phyloP scores from a whole-genome alignment of 2,797 vertebrate genomes.

The Acanthurus leucopareius region DNA sequence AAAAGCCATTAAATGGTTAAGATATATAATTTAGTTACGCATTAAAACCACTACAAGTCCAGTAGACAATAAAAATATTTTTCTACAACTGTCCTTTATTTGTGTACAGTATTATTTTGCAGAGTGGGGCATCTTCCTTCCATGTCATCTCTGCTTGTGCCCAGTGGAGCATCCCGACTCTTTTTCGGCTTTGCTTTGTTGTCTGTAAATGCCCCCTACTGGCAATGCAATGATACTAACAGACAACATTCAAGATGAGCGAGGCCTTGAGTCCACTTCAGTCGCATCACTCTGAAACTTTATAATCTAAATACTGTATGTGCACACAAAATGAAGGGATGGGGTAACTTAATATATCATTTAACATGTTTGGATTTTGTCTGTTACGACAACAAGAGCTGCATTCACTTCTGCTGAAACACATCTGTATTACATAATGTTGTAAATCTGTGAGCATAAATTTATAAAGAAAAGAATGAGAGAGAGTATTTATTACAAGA shows the following conservation, averaged over 20 bases:
- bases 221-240: neutral
- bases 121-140: constrained; percentile 39
- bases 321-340: neutral
- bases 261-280: neutral
- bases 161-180: neutral
- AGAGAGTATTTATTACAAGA: constrained; percentile 8
- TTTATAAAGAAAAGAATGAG: too few species aligned
- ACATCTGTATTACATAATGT: neutral
- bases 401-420: too few species aligned
- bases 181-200: neutral
- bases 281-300: neutral
- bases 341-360: neutral
- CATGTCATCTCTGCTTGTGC: neutral
- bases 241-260: neutral
- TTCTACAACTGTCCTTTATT: neutral
- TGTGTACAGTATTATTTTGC: neutral
- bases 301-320: neutral
- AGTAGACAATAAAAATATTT: too few species aligned
- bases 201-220: neutral
- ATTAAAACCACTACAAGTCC: too few species aligned
- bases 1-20: too few species aligned
- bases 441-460: too few species aligned
- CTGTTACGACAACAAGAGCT: too few species aligned
- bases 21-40: too few species aligned
- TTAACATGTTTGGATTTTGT: too few species aligned